These are phyloP conservation scores for Orthosia cruda DNA, from an alignment of 2,888 invertebrate genomes.

Conservation along the genomic window DNA sequence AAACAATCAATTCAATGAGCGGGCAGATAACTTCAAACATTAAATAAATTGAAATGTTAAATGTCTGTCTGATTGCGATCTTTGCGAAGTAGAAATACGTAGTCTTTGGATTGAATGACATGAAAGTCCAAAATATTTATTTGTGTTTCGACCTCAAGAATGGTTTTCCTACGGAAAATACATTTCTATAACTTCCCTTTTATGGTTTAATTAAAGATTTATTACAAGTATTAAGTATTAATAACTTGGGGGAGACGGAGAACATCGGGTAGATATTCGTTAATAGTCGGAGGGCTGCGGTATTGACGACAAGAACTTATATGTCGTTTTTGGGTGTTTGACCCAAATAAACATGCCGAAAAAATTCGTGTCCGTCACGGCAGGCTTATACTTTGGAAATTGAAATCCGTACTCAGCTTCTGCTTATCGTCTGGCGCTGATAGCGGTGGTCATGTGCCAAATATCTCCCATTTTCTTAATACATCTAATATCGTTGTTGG, in stretches of 20 bases:
- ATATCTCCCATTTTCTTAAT: slow-evolving; percentile 71
- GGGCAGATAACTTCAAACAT: background rate
- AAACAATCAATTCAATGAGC: slow-evolving; percentile 31
- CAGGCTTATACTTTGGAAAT: slow-evolving; percentile 82
- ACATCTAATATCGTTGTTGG: slow-evolving; percentile 55
- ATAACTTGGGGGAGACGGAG: slow-evolving; percentile 57
- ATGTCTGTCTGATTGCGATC: background rate
- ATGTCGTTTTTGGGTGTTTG: slow-evolving; percentile 77
- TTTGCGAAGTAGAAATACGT: background rate
- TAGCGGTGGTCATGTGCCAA: slow-evolving; percentile 71
- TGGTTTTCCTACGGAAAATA: background rate
- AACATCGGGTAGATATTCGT: slow-evolving; percentile 69
- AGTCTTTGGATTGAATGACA: background rate
- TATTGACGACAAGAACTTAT: slow-evolving; percentile 84
- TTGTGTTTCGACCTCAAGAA: background rate
- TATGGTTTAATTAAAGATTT: slow-evolving; percentile 54
- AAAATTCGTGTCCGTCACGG: slow-evolving; percentile 82
- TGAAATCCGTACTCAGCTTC: slow-evolving; percentile 78
- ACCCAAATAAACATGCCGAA: slow-evolving; percentile 86
- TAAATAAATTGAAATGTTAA: slow-evolving; percentile 8
- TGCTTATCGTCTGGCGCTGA: slow-evolving; percentile 76
- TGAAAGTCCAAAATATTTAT: slow-evolving; percentile 3
- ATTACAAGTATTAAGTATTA: slow-evolving; percentile 48
- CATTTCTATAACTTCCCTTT: slow-evolving; percentile 11
- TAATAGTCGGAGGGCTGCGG: slow-evolving; percentile 71